phyloP scores from a whole-genome alignment of 1,140 invertebrate genomes.

The Cotesia chilonis region DNA sequence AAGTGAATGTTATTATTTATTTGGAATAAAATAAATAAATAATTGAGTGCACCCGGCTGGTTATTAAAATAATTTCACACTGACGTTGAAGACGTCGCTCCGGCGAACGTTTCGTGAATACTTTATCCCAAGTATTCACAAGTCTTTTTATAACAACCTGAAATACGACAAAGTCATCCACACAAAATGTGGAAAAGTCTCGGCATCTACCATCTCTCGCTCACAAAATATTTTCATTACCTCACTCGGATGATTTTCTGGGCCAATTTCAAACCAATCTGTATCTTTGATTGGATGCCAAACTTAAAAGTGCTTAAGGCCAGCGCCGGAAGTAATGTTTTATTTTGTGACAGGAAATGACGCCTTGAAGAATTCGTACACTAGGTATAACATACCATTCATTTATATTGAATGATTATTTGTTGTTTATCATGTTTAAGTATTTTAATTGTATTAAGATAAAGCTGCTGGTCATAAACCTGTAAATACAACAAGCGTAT shows the following conservation, averaged over 20 bases:
- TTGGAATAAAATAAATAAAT: slow-evolving; percentile 20
- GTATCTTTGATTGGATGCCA: slow-evolving; percentile 27
- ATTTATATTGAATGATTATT: background rate
- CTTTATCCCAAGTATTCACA: slow-evolving; percentile 44
- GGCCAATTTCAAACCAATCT: slow-evolving; percentile 50
- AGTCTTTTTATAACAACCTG: slow-evolving; percentile 60
- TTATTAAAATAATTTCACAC: slow-evolving; percentile 11
- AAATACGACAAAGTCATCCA: slow-evolving; percentile 39
- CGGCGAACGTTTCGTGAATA: slow-evolving; percentile 52
- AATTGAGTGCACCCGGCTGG: background rate
- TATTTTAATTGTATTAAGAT: too few relatives aligned
- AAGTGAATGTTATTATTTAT: background rate
- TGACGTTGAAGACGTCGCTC: slow-evolving; percentile 31
- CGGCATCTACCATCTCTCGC: slow-evolving; percentile 43
- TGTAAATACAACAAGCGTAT: too few relatives aligned
- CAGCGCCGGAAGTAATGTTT: slow-evolving; percentile 50
- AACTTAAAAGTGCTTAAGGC: slow-evolving; percentile 21
- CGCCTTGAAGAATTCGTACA: background rate
- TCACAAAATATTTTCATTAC: slow-evolving; percentile 51
- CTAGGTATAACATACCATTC: background rate
- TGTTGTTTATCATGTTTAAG: too few relatives aligned
- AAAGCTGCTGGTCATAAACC: too few relatives aligned
- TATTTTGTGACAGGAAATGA: slow-evolving; percentile 33
- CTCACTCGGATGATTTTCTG: slow-evolving; percentile 39
- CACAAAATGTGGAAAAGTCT: slow-evolving; percentile 26